Evolutionary conservation across 1,140 invertebrate genomes (phyloP).

Genomic region (Leptestheria dahalacensis): DNA sequence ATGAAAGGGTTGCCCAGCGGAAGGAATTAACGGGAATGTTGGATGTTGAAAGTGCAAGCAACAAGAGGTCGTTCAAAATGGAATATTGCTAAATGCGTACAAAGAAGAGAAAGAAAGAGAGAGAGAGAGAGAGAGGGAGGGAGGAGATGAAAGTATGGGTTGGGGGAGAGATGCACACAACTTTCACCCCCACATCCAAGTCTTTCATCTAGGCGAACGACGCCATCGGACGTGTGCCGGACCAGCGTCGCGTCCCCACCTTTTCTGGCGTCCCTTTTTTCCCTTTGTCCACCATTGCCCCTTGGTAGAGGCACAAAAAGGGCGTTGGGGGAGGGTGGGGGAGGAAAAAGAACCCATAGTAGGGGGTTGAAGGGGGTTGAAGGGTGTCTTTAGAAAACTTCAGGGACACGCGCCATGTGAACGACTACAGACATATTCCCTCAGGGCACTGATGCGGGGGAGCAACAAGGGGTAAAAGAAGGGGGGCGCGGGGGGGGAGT

Average conservation of each 20-base stretch:
- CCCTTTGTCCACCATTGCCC: background rate
- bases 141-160: no score
- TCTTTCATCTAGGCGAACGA: background rate
- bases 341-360: no score
- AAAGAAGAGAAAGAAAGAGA: background rate
- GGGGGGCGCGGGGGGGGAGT: no score
- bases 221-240: conserved; percentile 8
- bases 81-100: background rate
- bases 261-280: background rate
- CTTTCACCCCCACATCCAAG: background rate
- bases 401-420: background rate
- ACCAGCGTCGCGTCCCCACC: conserved; percentile 2
- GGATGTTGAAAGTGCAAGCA: no score
- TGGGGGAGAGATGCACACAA: no score
- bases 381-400: background rate
- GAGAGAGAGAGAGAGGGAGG: background rate
- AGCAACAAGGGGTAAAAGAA: no score
- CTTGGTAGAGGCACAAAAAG: background rate
- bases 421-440: background rate
- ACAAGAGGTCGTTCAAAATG: no score
- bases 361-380: no score
- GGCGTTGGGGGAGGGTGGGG: no score
- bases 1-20: no score
- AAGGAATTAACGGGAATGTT: no score
- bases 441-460: background rate